Percentiles rank a stretch among this genome's conserved stretches.
These are phyloP conservation scores for Koerneria pararmatus DNA, from an alignment of 2,888 invertebrate genomes.

Conservation along the genomic window DNA sequence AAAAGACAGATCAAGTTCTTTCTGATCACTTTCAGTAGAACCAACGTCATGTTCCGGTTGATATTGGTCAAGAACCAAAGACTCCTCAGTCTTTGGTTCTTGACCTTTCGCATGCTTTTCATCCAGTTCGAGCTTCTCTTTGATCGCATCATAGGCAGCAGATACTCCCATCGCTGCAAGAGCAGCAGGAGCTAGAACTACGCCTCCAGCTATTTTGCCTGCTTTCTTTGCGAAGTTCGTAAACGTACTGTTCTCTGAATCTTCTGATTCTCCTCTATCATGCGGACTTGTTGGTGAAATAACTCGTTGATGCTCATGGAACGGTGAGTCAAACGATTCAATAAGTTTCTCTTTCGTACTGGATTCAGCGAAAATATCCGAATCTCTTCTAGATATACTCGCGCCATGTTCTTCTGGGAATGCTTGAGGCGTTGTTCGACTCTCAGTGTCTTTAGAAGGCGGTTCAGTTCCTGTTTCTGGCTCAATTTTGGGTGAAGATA, in stretches of 20 bases:
- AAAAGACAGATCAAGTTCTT: conserved; percentile 15
- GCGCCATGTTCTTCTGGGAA: conserved; percentile 10
- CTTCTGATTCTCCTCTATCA: conserved; percentile 2
- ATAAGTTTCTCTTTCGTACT: too few relatives aligned
- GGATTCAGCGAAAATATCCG: too few relatives aligned
- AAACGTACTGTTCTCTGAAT: conserved; percentile 7
- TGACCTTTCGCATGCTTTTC: conserved; percentile 17
- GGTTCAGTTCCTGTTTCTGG: conserved; percentile 24
- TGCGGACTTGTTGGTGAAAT: neutral
- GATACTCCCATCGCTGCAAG: conserved; percentile 22
- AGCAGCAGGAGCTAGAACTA: conserved; percentile 24
- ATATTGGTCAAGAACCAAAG: conserved; percentile 6
- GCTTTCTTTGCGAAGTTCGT: conserved; percentile 26
- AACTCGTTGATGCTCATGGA: neutral
- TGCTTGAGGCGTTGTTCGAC: conserved; percentile 1
- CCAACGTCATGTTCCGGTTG: neutral
- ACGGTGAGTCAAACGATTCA: too few relatives aligned
- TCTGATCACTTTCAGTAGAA: neutral
- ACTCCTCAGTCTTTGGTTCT: too few relatives aligned
- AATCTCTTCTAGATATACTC: conserved; percentile 11
- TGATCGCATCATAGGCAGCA: conserved; percentile 18
- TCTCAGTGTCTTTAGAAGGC: conserved; percentile 2
- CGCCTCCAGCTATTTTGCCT: conserved; percentile 30
- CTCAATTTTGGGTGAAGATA: conserved; percentile 26
- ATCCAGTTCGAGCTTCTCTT: neutral